phyloP scores from a whole-genome alignment of 2,113 vertebrate genomes.

The Rhinichthys klamathensis region DNA sequence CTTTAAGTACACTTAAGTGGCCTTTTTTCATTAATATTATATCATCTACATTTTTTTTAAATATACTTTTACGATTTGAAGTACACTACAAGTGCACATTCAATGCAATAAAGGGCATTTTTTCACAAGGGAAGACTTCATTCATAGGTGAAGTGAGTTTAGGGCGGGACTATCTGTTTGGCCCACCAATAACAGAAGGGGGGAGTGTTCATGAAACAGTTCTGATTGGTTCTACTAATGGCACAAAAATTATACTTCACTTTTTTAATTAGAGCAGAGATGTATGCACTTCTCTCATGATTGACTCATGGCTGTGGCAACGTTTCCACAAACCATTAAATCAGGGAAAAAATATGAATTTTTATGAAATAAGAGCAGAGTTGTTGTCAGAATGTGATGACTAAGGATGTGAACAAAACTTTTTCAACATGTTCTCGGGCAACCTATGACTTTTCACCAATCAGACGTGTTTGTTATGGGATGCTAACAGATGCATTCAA shows the following conservation, averaged over 20 bases:
- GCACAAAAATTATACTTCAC: not conserved
- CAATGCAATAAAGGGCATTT: not conserved
- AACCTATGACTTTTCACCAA: not conserved
- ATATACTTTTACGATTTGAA: not conserved
- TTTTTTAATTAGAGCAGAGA: not conserved
- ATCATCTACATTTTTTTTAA: too few species aligned
- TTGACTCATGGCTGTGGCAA: not conserved
- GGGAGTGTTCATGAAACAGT: not conserved
- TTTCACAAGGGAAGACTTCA: not conserved
- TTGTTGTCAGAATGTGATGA: not conserved
- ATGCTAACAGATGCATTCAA: not conserved
- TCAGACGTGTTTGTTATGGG: not conserved
- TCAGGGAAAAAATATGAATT: not conserved
- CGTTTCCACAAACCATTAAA: not conserved
- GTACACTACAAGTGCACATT: not conserved
- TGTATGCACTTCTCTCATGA: not conserved
- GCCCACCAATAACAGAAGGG: not conserved
- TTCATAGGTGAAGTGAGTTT: not conserved
- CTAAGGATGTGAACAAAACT: not conserved
- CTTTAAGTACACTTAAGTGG: not conserved
- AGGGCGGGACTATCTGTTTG: not conserved
- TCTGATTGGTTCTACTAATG: not conserved
- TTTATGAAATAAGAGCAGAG: not conserved
- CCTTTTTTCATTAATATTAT: too few species aligned
- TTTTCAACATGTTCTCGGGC: not conserved